Evolutionary conservation across 2,797 vertebrate genomes (phyloP), one percentile per base, ranked within the genome.

Genomic region (Champsocephalus esox): DNA sequence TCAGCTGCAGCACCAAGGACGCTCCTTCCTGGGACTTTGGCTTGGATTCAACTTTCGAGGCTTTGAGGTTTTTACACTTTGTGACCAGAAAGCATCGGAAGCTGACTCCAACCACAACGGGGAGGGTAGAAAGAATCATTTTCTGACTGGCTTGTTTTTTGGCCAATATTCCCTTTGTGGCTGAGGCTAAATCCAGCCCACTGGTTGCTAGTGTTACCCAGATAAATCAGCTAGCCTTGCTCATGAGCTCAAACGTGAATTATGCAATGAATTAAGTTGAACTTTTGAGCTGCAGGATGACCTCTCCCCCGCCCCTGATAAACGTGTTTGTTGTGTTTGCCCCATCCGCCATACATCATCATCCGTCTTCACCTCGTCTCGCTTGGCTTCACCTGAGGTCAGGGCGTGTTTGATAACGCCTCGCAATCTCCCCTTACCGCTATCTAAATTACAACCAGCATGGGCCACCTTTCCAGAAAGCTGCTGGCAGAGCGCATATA

Each of bases 341-440:
- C 62, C 72, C 51, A 77, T 85, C 79, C 60, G 44, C 49, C 76
- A 24, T 79, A 49, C 32, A 83, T 81, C 83, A 60, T 63, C 82
- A 79, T 88, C 85, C 80, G 32, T 88, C 88, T 67, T 77, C 5
- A 1, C 82, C 74, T 21, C 12, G 70, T 76, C 2, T 34, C 54
- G 87, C 81, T 73, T 1, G 76, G 75, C 75, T 90, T 89, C 87
- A 89, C 87, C 80, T 75, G 75, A 71, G 82, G 85, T 89, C 83
- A 71, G 64, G 64, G 45, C 17, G 9, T 12, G 62, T 66, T 62
- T 59, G 84, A 90, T 86, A 84, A 70, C 79, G 14, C 48, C 19
- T 21, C 14, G 48, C 57, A 82, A 85, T 85, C 88, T 71, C 87
- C 8, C 60, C 79, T 88, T 87, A 87, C 90, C 79, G 3, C 69